Base-by-base conservation (phyloP, 2,888 invertebrate genomes). In the Hyles lineata region DNA sequence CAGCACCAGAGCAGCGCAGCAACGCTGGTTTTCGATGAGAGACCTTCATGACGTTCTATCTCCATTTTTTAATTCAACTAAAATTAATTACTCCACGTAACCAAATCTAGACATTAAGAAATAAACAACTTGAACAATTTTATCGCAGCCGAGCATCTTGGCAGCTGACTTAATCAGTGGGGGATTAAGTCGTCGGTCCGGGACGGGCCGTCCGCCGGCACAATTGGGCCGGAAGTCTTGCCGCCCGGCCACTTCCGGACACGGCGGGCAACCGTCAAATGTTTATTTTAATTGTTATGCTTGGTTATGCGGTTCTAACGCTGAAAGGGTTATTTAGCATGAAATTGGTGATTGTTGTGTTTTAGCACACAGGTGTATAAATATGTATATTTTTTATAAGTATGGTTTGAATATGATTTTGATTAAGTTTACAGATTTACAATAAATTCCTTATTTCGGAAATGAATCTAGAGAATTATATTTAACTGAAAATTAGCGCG, bases 161-260 rank as follows among this genome's bases (percentile, higher is more conserved):
- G 61, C 50, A 69, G 74, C 78, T 75, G 77, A 76, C 77, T 80
- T 81, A 80, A 82, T 80, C 78, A 78, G 67, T 61, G 70, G 72
- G 72, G 76, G 76, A 80, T 82, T 77, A 78, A 73, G 76, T 74
- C 73, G 74, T 76, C 76, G 78, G 71, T 82, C 77, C 78, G 85
- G 83, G 82, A 83, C 85, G 82, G 73, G 81, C 82, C 83, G 83
- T 83, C 83, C 81, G 80, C 80, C 79, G 75, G 76, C 80, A 79
- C 83, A 82, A 80, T 82, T 83, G 81, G 82, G 77, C 86, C 87
- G 90, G 89, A 89, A 83, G 86, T 85, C 87, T 89, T 84, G 82
- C 83, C 85, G 83, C 81, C 84, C 80, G 78, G 75, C 78, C 76
- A 79, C 79, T 84, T 88, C 88, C 86, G 85, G 80, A 75, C 77